phyloP scores from a whole-genome alignment of 2,888 invertebrate species.

The Abscondita cerata region DNA sequence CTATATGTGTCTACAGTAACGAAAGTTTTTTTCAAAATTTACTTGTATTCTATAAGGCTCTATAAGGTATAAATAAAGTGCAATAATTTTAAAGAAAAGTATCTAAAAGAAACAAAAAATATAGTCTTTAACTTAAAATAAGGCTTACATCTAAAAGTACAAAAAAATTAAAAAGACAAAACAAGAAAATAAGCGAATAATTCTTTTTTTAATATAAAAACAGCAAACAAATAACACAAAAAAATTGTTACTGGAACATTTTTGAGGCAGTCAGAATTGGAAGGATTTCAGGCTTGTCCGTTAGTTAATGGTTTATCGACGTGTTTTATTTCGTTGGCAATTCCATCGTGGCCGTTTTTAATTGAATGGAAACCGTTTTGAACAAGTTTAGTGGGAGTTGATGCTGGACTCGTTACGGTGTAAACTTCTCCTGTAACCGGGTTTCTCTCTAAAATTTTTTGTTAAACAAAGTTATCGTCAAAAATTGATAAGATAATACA shows the following conservation, averaged over 20 bases:
- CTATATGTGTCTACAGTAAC: slow-evolving; percentile 3
- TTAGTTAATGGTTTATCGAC: slow-evolving; percentile 42
- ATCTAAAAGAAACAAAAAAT: neutral
- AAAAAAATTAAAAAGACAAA: slow-evolving; percentile 10
- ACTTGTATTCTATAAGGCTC: neutral
- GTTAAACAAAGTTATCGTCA: neutral
- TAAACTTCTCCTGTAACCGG: slow-evolving; percentile 58
- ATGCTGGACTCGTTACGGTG: slow-evolving; percentile 51
- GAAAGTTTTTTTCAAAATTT: neutral
- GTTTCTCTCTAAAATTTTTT: slow-evolving; percentile 51
- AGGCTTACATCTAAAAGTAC: too few species aligned
- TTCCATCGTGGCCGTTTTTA: slow-evolving; percentile 44
- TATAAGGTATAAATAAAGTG: slow-evolving; percentile 7
- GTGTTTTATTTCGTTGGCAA: slow-evolving; percentile 36
- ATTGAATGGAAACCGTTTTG: slow-evolving; percentile 49
- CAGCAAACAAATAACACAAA: slow-evolving; percentile 1
- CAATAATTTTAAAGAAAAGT: neutral
- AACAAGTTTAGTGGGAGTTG: slow-evolving; percentile 51
- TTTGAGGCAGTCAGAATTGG: slow-evolving; percentile 17
- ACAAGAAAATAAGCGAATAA: neutral
- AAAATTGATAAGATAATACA: slow-evolving; percentile 13
- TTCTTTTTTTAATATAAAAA: neutral
- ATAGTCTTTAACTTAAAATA: neutral
- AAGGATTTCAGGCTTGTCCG: slow-evolving; percentile 43
- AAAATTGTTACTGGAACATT: slow-evolving; percentile 8